Percentiles rank a stretch among this genome's conserved stretches.
phyloP scores from a whole-genome alignment of 2,797 vertebrate genomes.

The Manis crassicaudata region DNA sequence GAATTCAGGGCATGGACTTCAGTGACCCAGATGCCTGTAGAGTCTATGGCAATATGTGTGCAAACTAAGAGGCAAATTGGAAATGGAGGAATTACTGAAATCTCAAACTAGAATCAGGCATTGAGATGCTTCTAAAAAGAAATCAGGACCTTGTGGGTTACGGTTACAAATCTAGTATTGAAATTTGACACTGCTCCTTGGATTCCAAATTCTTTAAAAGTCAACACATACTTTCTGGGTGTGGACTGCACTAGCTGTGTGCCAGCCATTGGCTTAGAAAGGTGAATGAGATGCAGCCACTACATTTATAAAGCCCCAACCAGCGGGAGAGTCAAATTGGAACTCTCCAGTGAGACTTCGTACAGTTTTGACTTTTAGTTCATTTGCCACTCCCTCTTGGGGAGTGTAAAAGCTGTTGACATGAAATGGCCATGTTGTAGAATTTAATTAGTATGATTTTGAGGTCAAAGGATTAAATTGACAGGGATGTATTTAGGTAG shows the following conservation, averaged over 20 bases:
- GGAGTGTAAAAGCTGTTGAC: neutral
- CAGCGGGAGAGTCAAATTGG: neutral
- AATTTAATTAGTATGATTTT: constrained; percentile 39
- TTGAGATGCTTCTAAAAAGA: neutral
- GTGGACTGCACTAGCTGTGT: neutral
- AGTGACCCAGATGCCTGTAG: neutral
- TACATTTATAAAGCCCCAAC: rapidly evolving
- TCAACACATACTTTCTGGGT: neutral
- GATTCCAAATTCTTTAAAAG: neutral
- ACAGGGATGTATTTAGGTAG: neutral
- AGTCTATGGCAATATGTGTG: neutral
- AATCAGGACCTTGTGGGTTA: neutral
- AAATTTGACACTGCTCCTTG: neutral
- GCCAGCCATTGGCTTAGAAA: neutral
- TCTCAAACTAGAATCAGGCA: neutral
- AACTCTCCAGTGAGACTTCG: neutral
- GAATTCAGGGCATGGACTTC: neutral
- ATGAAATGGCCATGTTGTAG: neutral
- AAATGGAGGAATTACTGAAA: neutral
- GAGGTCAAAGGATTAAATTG: neutral
- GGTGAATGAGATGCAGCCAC: neutral
- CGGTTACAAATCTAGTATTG: neutral
- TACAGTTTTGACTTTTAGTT: neutral
- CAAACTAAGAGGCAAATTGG: neutral
- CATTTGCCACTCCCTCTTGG: neutral